These are phyloP conservation scores for Leptoclinus maculatus DNA, from an alignment of 2,797 vertebrate genomes.

Conservation along the genomic window DNA sequence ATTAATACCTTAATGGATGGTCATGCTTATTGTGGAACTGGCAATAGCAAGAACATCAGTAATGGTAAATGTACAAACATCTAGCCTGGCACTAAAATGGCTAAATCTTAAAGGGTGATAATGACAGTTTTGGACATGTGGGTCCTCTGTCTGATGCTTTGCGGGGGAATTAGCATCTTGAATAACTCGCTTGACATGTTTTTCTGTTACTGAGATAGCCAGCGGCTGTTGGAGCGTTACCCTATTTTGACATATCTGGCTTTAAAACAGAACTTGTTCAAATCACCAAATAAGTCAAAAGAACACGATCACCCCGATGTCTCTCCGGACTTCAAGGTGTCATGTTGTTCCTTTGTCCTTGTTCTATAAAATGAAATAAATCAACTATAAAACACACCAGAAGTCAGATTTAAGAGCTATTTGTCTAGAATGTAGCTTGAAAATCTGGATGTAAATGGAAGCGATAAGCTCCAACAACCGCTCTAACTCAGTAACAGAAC, in stretches of 20 bases:
- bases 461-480: constrained; percentile 15
- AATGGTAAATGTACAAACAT: constrained; percentile 77
- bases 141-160: constrained; percentile 51
- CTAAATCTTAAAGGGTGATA: constrained; percentile 71
- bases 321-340: not conserved
- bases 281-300: not conserved
- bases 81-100: constrained; percentile 69
- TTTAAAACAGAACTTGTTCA: not conserved
- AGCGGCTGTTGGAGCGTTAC: not conserved
- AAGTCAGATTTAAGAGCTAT: not conserved
- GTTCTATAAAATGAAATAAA: not conserved
- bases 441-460: constrained; percentile 6
- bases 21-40: constrained; percentile 78
- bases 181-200: constrained; percentile 45
- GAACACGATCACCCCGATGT: not conserved
- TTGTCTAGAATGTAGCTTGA: not conserved
- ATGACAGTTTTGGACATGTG: constrained; percentile 58
- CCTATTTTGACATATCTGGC: not conserved
- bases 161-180: constrained; percentile 13
- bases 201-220: constrained; percentile 49
- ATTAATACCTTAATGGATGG: constrained; percentile 75
- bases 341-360: not conserved
- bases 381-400: not conserved
- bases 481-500: constrained; percentile 53
- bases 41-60: constrained; percentile 72